phyloP scores from a whole-genome alignment of 2,888 invertebrate species.

The Polymixis lichenea region DNA sequence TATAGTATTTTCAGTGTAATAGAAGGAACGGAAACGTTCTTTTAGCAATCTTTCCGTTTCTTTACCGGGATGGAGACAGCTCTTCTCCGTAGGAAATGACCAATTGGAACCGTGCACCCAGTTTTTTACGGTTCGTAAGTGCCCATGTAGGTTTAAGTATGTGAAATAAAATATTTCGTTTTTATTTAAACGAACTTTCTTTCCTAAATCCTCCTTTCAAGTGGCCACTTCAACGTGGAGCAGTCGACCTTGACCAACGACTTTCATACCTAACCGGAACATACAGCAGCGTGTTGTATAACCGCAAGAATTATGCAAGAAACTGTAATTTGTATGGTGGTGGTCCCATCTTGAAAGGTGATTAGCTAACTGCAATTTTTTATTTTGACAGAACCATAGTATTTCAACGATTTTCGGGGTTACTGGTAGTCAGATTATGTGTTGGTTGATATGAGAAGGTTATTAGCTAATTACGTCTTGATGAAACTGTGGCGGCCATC shows the following conservation, averaged over 20 bases:
- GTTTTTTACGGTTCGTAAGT: background rate
- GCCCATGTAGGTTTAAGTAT: too few relatives aligned
- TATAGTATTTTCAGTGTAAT: background rate
- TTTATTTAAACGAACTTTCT: conserved; percentile 18
- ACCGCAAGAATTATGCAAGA: conserved; percentile 42
- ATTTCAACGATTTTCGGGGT: conserved; percentile 1
- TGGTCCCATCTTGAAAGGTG: conserved; percentile 33
- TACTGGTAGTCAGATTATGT: background rate
- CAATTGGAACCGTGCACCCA: background rate
- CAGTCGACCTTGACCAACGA: conserved; percentile 41
- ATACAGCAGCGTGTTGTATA: conserved; percentile 39
- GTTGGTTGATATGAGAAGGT: background rate
- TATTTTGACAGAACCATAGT: background rate
- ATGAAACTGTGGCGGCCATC: too few relatives aligned
- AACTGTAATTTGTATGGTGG: conserved; percentile 32
- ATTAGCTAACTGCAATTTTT: conserved; percentile 26
- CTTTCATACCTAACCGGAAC: conserved; percentile 53
- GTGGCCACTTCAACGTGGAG: background rate
- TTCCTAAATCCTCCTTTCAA: conserved; percentile 5
- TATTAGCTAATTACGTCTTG: too few relatives aligned
- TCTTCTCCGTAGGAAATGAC: background rate
- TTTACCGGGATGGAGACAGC: too few relatives aligned
- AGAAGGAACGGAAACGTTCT: background rate
- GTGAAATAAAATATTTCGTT: too few relatives aligned
- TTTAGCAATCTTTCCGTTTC: background rate